Evolutionary conservation across 2,113 vertebrate genomes (phyloP).

Genomic region (Naja naja): DNA sequence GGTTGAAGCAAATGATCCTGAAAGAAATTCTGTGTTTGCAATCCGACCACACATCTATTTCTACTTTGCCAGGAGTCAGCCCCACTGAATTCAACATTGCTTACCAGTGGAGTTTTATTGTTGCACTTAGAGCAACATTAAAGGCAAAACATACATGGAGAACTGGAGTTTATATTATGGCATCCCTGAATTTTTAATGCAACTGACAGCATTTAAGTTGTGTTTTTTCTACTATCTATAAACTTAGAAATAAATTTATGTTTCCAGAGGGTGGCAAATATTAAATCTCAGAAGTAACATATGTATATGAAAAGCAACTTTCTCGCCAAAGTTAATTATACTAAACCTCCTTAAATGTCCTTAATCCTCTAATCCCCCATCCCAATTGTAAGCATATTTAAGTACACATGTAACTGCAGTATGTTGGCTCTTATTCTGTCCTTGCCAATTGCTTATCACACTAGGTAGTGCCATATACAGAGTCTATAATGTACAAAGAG

Average conservation of each 20-base stretch:
- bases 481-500: background rate
- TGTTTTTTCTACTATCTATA: background rate
- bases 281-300: background rate
- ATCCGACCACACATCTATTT: background rate
- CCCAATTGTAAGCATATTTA: background rate
- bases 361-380: background rate
- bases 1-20: background rate
- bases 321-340: background rate
- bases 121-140: background rate
- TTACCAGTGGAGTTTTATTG: background rate
- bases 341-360: background rate
- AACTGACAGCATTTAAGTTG: background rate
- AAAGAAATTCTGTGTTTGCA: slow-evolving; percentile 9
- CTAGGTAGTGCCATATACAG: background rate
- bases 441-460: background rate
- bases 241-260: background rate
- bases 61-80: background rate
- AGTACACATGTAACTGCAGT: background rate
- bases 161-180: background rate
- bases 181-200: background rate
- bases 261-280: background rate
- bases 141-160: background rate
- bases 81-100: background rate
- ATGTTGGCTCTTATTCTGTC: background rate
- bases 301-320: background rate